Base-by-base conservation (phyloP, 2,888 invertebrate genomes). In the Leistus spinibarbis region DNA sequence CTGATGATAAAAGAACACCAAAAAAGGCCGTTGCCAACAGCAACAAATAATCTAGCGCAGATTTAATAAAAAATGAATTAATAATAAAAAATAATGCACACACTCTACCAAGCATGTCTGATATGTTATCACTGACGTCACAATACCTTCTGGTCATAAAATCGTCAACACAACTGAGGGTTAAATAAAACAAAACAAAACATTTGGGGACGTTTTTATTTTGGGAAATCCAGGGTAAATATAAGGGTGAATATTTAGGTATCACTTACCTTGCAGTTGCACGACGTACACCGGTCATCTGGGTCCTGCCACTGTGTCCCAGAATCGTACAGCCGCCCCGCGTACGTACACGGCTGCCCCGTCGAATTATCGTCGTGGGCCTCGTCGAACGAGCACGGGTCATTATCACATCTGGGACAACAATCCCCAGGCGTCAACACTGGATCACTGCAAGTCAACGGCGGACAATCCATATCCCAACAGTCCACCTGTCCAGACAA, bases 401-500 rank as follows among this genome's bases (percentile, higher is more conserved):
- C 91, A 84, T 91, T 90, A 82, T 91, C 89, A 85, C 92, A 92
- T 75, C 91, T 88, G 53, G 90, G 90, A 84, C 91, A 93, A 86
- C 92, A 95, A 87, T 91, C 92, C 3, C 90, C 91, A 10, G 89
- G 88, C 77, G 88, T 87, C 79, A 90, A 88, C 57, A 91, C 86
- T 2, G 91, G 90, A 79, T 90, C 89, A 76, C 88, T 86, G 83
- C 93, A 93, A 70, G 88, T 86, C 71, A 91, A 85, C 66, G 90
- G 90, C 80, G 94, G 95, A 85, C 96, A 96, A 84, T 93, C 92
- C 85, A 95, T 89, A 82, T 93, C 92, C 94, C 94, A 95, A 84
- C 96, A 96, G 88, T 95, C 95, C 80, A 94, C 91, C 87, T 95
- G 94, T 68, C 95, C 95, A 82, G 93, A 89, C 92, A 95, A 88